A percentile compares a stretch with the other conserved stretches of the same genome.
phyloP scores from a whole-genome alignment of 1,140 invertebrate species.

The Forficula auricularia region DNA sequence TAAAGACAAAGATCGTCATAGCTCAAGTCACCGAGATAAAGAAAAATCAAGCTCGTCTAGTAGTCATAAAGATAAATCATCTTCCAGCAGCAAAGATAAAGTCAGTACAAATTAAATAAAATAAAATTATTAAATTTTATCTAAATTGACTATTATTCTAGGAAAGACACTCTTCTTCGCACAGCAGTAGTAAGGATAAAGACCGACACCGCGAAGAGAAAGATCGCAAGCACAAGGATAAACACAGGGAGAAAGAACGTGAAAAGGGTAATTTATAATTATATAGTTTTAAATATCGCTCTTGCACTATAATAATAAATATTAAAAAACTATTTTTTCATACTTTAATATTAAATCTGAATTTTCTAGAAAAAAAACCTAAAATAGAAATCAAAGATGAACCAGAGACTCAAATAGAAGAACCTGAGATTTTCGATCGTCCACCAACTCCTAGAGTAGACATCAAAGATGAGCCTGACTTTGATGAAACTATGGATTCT shows the following conservation, averaged over 20 bases:
- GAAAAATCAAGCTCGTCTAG: slow-evolving; percentile 27
- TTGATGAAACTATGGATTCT: slow-evolving; percentile 22
- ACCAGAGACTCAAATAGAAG: not conserved
- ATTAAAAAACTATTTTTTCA: not conserved
- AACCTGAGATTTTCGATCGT: no score
- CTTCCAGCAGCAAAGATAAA: slow-evolving; percentile 3
- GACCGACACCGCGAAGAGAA: slow-evolving; percentile 18
- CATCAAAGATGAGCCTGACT: slow-evolving; percentile 25
- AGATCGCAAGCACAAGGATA: slow-evolving; percentile 16
- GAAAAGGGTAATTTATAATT: slow-evolving; percentile 8
- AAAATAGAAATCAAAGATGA: not conserved
- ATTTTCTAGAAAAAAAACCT: not conserved
- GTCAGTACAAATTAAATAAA: not conserved
- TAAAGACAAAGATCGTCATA: slow-evolving; percentile 23
- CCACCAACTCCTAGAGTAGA: slow-evolving; percentile 17
- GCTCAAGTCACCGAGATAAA: slow-evolving; percentile 22
- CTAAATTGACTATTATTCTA: slow-evolving; percentile 1
- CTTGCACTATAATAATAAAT: not conserved
- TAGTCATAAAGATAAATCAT: not conserved
- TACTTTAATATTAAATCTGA: not conserved
- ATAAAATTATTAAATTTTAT: not conserved
- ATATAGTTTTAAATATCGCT: not conserved
- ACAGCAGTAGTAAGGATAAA: slow-evolving; percentile 13
- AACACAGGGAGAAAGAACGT: slow-evolving; percentile 11
- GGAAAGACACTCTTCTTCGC: slow-evolving; percentile 29